These are phyloP conservation scores for Murina feae DNA, from an alignment of 2,113 vertebrate genomes.

Conservation along the genomic window DNA sequence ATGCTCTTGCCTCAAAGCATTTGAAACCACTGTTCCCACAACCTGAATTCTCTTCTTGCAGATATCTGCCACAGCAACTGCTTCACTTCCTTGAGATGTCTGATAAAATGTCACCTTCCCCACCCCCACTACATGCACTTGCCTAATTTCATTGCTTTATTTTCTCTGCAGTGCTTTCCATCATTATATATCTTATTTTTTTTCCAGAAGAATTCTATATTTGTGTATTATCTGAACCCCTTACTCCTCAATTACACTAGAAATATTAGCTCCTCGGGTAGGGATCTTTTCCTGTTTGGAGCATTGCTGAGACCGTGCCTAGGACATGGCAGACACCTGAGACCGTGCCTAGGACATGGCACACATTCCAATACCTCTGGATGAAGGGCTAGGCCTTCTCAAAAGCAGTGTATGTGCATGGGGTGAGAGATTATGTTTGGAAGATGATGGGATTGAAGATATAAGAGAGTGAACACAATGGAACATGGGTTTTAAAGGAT, in stretches of 20 bases:
- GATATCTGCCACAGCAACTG: neutral
- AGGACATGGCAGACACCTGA: neutral
- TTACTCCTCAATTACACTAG: neutral
- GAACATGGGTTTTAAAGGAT: neutral
- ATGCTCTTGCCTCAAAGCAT: neutral
- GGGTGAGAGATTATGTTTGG: neutral
- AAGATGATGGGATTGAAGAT: neutral
- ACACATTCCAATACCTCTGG: neutral
- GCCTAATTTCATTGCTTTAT: neutral
- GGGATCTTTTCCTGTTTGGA: neutral
- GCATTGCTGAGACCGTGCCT: neutral
- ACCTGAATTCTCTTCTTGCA: neutral
- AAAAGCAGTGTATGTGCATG: neutral
- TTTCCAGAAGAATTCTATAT: neutral
- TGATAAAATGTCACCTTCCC: neutral
- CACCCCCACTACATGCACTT: neutral
- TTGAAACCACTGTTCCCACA: neutral
- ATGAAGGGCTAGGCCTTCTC: neutral
- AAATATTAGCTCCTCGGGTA: neutral
- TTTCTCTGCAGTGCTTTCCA: neutral
- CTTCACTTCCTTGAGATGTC: neutral
- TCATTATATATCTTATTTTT: neutral
- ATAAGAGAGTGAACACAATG: neutral
- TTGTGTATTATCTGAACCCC: neutral
- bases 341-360: neutral